phyloP scores from a whole-genome alignment of 2,113 vertebrate genomes.

The Chamaetylas fuelleborni region DNA sequence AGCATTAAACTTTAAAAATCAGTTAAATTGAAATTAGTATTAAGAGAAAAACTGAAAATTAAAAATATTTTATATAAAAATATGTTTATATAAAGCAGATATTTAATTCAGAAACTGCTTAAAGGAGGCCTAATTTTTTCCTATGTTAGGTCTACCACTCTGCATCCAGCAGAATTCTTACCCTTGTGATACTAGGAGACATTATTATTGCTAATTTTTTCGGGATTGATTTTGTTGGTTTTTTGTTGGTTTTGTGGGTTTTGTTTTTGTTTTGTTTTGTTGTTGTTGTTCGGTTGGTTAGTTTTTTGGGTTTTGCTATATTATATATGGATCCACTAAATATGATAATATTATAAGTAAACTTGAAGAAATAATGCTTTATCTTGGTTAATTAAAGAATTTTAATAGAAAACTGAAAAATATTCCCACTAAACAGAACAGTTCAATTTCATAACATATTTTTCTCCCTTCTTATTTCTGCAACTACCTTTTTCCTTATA shows the following conservation, averaged over 20 bases:
- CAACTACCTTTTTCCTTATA: not conserved
- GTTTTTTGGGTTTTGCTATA: not conserved
- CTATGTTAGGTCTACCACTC: not conserved
- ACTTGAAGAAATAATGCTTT: not conserved
- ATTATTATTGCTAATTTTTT: not conserved
- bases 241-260: too few relatives aligned
- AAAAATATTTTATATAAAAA: not conserved
- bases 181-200: fast-evolving
- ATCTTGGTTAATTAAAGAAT: not conserved
- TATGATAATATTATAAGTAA: not conserved
- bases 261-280: too few relatives aligned
- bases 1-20: not conserved
- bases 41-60: not conserved
- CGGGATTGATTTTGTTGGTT: too few relatives aligned
- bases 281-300: too few relatives aligned
- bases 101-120: not conserved
- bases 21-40: not conserved
- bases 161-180: not conserved
- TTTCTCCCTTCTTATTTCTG: fast-evolving
- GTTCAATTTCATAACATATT: not conserved
- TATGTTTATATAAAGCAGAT: not conserved
- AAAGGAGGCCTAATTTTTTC: not conserved
- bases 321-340: not conserved
- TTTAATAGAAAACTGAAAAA: not conserved
- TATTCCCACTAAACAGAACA: not conserved